Evolutionary conservation across 2,797 vertebrate genomes (phyloP).

Genomic region (Silurus aristotelis): DNA sequence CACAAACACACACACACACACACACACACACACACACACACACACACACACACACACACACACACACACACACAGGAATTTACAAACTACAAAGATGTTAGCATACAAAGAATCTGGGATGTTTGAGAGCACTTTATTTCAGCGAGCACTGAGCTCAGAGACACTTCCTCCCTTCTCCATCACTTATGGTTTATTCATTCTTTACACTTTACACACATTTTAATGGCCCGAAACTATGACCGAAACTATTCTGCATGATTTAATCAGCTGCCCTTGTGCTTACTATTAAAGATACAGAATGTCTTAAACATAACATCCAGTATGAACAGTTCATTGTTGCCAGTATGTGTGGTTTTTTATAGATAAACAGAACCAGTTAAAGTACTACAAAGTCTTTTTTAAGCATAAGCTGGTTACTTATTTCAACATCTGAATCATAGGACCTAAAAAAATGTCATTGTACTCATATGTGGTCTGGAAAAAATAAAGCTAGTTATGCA

Average conservation of each 20-base stretch:
- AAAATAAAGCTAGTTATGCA: not conserved
- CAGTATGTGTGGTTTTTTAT: not conserved
- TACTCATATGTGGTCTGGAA: not conserved
- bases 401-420: not conserved
- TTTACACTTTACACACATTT: not conserved
- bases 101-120: not conserved
- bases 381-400: not conserved
- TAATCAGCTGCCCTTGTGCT: too few relatives aligned
- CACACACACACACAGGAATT: not conserved
- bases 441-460: not conserved
- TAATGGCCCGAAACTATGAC: too few relatives aligned
- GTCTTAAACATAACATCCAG: not conserved
- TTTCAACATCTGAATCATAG: not conserved
- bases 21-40: too few relatives aligned
- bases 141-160: not conserved
- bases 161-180: not conserved
- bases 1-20: too few relatives aligned
- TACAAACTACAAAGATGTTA: not conserved
- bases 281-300: not conserved
- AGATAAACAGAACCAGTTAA: not conserved
- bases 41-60: too few relatives aligned
- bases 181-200: not conserved
- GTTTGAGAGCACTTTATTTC: not conserved
- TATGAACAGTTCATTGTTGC: not conserved
- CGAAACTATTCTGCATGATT: too few relatives aligned